phyloP scores from a whole-genome alignment of 2,888 invertebrate genomes.

The Bugula neritina region DNA sequence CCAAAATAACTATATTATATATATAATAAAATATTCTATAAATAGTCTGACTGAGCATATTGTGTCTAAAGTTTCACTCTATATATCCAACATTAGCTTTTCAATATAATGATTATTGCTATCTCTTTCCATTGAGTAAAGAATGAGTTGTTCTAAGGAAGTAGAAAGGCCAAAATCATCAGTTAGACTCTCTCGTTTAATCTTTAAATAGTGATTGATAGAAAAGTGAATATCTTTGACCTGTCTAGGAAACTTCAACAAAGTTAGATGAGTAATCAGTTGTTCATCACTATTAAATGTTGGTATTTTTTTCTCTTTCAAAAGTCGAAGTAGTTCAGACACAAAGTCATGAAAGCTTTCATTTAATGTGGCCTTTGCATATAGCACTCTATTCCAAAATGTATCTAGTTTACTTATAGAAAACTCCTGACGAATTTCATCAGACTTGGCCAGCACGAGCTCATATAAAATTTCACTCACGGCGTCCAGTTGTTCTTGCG shows the following conservation, averaged over 20 bases:
- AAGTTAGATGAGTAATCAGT: constrained; percentile 54
- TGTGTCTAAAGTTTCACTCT: too few relatives aligned
- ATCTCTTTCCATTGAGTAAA: constrained; percentile 17
- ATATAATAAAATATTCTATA: too few relatives aligned
- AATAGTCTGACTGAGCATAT: too few relatives aligned
- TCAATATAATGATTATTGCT: background rate
- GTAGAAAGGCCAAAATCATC: constrained; percentile 10
- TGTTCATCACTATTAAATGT: constrained; percentile 50
- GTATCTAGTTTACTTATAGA: constrained; percentile 44
- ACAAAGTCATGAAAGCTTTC: constrained; percentile 43
- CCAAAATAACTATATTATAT: too few relatives aligned
- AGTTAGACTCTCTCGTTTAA: background rate
- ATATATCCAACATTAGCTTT: background rate
- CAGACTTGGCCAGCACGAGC: constrained; percentile 35
- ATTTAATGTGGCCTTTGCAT: constrained; percentile 45
- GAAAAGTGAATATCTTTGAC: background rate
- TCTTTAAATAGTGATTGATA: background rate
- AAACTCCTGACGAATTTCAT: constrained; percentile 36
- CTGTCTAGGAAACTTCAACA: constrained; percentile 42
- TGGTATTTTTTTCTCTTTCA: constrained; percentile 42
- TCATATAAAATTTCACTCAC: constrained; percentile 38
- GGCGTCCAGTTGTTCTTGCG: constrained; percentile 39
- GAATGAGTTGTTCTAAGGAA: background rate
- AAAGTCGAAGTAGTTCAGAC: constrained; percentile 40
- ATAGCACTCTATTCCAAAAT: constrained; percentile 53